Conservation (phyloP, 2,113 vertebrate genomes). For the Podarcis cretensis region DNA sequence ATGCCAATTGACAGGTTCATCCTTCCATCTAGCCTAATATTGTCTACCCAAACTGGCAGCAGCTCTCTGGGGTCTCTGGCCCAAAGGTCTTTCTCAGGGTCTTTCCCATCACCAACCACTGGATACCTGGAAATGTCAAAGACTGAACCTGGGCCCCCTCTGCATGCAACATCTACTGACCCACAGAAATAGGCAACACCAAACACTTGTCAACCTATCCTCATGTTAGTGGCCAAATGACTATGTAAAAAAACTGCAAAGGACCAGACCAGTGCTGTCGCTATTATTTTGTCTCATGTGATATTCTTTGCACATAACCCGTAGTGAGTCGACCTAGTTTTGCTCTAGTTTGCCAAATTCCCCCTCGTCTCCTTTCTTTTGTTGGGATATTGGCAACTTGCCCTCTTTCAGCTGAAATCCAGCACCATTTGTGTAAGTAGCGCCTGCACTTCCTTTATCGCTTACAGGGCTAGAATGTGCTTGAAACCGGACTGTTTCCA, state of each 20-base stretch:
- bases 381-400: background rate
- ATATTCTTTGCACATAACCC: background rate
- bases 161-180: too few species aligned
- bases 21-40: too few species aligned
- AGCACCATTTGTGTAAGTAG: background rate
- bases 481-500: background rate
- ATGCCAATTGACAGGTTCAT: too few species aligned
- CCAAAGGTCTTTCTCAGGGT: too few species aligned
- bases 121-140: too few species aligned
- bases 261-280: background rate
- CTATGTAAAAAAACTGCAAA: background rate
- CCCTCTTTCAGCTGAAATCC: background rate
- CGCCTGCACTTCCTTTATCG: background rate
- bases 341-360: background rate
- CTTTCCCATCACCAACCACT: too few species aligned
- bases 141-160: too few species aligned
- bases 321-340: background rate
- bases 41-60: too few species aligned
- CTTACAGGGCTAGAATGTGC: background rate
- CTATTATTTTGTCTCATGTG: background rate
- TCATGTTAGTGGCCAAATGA: background rate
- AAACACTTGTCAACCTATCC: background rate
- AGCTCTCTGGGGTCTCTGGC: too few species aligned
- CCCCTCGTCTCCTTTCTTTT: background rate
- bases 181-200: too few species aligned